Evolutionary conservation across 2,113 vertebrate genomes (phyloP), one percentile per base, ranked within the genome.

Genomic region (Furnarius figulus): DNA sequence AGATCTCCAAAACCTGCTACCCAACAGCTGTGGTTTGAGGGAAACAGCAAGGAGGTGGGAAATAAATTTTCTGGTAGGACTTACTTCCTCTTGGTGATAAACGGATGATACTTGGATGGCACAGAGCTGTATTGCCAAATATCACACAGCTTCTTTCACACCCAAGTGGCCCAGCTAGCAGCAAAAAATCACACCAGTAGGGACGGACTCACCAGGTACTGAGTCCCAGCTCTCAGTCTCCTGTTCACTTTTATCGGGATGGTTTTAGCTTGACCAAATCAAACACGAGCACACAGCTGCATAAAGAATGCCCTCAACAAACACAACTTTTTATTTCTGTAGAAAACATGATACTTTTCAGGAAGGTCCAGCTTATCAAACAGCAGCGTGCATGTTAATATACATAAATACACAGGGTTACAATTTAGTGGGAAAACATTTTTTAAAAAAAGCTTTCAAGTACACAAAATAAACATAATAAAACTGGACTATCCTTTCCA

Each of bases 341-440:
- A 96, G 74, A 97, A 97, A 96, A 94, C 88, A 89, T 73, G 70
- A 12, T 14, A 33, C 33, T 90, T 95, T 58, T 90, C 73, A 85
- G 93, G 84, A 94, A 94, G 47, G 49, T 67, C 67, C 95, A 94
- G 90, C 78, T 97, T 86, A 94, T 79, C 90, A 76, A 78, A 96
- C 93, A 96, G 74, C 85, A 77, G 81, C 59, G 78, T 77, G 79
- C 89, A 66, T 78, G 85, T 96, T 95, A 96, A 96, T 35, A 66
- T 66, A 87, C 73, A 94, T 97, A 97, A 97, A 97, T 93, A 94
- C 73, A 86, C 28, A 50, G 55, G 87, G 74, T 95, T 96, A 93
- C 90, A 93, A 77, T 66, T 85, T 62, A 96, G 73, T 85, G 89
- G 89, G 87, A 96, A 97, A 94, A 91, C 39, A 40, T 72, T 89